Base-by-base conservation (phyloP, 2,113 vertebrate genomes). In the Cromileptes altivelis region DNA sequence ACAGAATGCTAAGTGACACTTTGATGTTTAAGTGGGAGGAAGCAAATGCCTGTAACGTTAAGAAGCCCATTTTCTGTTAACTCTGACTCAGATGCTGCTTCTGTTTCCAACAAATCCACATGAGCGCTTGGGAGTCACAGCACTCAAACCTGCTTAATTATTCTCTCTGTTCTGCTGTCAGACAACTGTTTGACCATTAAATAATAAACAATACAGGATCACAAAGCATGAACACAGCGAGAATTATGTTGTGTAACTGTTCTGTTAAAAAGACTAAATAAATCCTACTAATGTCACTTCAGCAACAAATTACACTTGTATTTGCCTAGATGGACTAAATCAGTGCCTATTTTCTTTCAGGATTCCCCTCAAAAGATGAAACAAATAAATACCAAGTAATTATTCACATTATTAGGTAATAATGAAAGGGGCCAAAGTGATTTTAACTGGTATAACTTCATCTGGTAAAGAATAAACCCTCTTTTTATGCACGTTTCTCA, bases 161-260 rank as follows among this genome's bases (percentile, higher is more conserved):
- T 91, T 88, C 90, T 78, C 84, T 92, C 68, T 91, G 87, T 88
- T 89, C 85, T 50, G 62, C 77, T 80, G 87, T 88, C 87, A 89
- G 85, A 82, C 78, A 79, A 88, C 87, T 30, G 27, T 86, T 78
- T 81, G 85, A 85, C 80, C 81, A 84, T 88, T 82, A 91, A 79
- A 88, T 84, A 88, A 78, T 85, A 84, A 92, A 87, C 81, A 86
- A 61, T 53, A 40, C 67, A 27, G 49, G 58, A 78, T 75, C 88
- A 84, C 83, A 84, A 82, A 85, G 86, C 86, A 49, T 12, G 42
- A 76, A 74, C 72, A 72, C 69, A 77, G 67, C 12, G 50, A 56
- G 57, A 50, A 62, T 75, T 42, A 78, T 56, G 73, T 33, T 72
- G 56, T 18, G 33, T 69, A 79, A 81, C 56, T 37, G 52, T 18